phyloP scores from a whole-genome alignment of 1,140 invertebrate genomes.

The Papilio helenus region DNA sequence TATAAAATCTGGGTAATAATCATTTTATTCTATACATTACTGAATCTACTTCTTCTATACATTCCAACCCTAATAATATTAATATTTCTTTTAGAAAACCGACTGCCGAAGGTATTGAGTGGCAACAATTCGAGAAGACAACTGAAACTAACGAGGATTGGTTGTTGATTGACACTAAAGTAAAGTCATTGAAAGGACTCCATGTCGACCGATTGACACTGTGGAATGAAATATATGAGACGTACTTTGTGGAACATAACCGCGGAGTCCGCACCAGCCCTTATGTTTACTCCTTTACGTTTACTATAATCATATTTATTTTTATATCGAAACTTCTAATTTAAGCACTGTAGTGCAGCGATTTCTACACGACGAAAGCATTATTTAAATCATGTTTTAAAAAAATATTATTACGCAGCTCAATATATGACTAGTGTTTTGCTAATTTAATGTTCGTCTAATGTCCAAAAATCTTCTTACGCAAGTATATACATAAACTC shows the following conservation, averaged over 20 bases:
- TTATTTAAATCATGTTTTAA: not conserved
- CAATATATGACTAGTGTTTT: too few relatives aligned
- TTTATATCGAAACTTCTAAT: slow-evolving; percentile 35
- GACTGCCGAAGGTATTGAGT: slow-evolving; percentile 45
- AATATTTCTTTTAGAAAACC: slow-evolving; percentile 46
- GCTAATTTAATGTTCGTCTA: too few relatives aligned
- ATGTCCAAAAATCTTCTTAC: not conserved
- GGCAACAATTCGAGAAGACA: slow-evolving; percentile 48
- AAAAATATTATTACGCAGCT: too few relatives aligned
- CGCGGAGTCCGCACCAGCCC: slow-evolving; percentile 1
- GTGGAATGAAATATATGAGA: slow-evolving; percentile 64
- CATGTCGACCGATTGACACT: slow-evolving; percentile 55
- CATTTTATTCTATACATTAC: slow-evolving; percentile 32
- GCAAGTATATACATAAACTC: too few relatives aligned
- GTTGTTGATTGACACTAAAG: slow-evolving; percentile 53
- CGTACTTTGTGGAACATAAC: slow-evolving; percentile 63
- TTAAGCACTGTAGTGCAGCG: not conserved
- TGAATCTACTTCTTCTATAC: not conserved
- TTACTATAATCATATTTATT: slow-evolving; percentile 34
- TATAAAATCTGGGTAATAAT: slow-evolving; percentile 60
- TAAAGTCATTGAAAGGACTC: slow-evolving; percentile 47
- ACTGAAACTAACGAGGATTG: slow-evolving; percentile 50
- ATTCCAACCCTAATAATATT: not conserved
- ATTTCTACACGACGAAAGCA: not conserved
- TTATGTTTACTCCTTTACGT: slow-evolving; percentile 29